Evolutionary conservation across 2,888 invertebrate genomes (phyloP).

Genomic region (Tipula helvola): DNA sequence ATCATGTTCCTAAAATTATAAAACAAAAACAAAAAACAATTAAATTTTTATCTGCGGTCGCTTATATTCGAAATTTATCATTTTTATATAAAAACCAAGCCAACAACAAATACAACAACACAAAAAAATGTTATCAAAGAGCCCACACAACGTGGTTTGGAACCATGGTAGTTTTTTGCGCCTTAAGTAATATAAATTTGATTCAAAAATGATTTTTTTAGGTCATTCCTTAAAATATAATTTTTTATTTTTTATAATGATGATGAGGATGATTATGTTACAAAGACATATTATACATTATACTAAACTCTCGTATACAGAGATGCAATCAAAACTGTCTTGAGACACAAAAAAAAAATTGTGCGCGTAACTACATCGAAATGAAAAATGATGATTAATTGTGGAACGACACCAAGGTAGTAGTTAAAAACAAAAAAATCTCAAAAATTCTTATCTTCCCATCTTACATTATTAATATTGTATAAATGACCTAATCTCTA

Average conservation of each 20-base stretch:
- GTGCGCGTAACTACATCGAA: background rate
- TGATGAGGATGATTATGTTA: background rate
- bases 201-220: background rate
- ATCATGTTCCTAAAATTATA: background rate
- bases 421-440: background rate
- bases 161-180: background rate
- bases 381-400: conserved; percentile 4
- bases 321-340: background rate
- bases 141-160: background rate
- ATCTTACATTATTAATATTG: background rate
- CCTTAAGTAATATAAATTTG: background rate
- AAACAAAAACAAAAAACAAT: background rate
- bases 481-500: conserved; percentile 4
- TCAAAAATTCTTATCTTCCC: background rate
- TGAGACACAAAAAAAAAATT: background rate
- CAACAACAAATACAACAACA: background rate
- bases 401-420: background rate
- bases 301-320: background rate
- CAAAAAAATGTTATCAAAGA: background rate
- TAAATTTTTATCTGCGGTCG: background rate
- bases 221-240: background rate
- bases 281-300: background rate
- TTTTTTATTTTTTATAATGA: background rate
- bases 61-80: background rate
- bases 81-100: background rate